Evolutionary conservation across 2,888 invertebrate species (phyloP), one percentile per base, ranked within the genome.

Genomic region (Megalurothrips usitatus): DNA sequence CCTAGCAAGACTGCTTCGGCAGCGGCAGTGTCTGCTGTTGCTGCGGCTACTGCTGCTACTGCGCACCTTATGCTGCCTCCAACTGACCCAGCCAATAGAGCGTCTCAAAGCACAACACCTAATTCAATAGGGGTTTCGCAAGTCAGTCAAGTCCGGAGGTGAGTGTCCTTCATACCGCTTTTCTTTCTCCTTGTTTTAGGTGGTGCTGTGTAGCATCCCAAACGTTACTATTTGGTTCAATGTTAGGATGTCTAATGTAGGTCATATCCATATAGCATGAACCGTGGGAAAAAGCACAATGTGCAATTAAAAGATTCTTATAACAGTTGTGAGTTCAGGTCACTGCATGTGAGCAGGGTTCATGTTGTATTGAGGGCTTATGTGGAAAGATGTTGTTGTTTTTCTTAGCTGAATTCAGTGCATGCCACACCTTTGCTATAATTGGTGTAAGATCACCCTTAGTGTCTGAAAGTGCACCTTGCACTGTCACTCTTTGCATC

Each of bases 91-190:
- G 84, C 85, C 80, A 84, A 84, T 81, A 83, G 83, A 79, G 85
- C 87, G 79, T 86, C 87, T 80, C 86, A 85, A 81, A 86, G 83
- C 78, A 79, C 85, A 82, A 83, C 84, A 34, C 81, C 84, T 28
- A 82, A 80, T 83, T 80, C 49, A 19, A 10, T 81, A 43, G 19
- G 34, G 26, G 43, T 47, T 17, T 85, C 85, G 82, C 86, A 87
- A 28, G 88, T 89, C 83, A 87, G 90, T 82, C 86, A 87, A 43
- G 88, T 89, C 83, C 87, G 90, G 87, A 90, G 90, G 90, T 90
- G 83, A 84, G 85, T 84, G 78, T 19, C 82, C 84, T 84, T 81
- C 83, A 84, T 1, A 9, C 12, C 1, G 12, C 12, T 26, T 75
- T 26, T 10, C 12, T 26, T 26, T 75, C 26, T 10, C 2, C 17